Conservation (phyloP, 2,888 invertebrate genomes). For the Dryocosmus kuriphilus region DNA sequence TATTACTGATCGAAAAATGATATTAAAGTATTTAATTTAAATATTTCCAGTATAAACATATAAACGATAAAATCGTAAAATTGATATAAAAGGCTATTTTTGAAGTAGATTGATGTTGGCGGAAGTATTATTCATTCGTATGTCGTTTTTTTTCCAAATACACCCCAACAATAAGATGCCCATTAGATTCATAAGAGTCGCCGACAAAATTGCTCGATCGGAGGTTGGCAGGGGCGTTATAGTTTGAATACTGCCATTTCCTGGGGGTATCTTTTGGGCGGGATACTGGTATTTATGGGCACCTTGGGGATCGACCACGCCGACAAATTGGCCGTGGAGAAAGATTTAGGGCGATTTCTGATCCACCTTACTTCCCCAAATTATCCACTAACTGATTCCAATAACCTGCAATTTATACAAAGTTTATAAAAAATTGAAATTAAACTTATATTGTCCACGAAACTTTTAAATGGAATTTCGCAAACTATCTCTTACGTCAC, state of each 20-base stretch:
- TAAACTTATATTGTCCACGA: background rate
- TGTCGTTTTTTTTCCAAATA: slow-evolving; percentile 50
- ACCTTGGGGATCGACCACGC: slow-evolving; percentile 38
- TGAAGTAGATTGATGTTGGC: slow-evolving; percentile 22
- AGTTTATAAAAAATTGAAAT: background rate
- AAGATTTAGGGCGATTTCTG: slow-evolving; percentile 58
- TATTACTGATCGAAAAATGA: too few relatives aligned
- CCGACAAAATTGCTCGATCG: slow-evolving; percentile 61
- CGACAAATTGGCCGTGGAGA: slow-evolving; percentile 67
- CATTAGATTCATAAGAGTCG: slow-evolving; percentile 61
- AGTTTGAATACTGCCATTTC: slow-evolving; percentile 63
- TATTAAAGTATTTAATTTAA: background rate
- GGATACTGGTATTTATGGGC: slow-evolving; percentile 27
- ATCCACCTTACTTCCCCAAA: slow-evolving; percentile 60
- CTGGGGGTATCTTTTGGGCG: slow-evolving; percentile 55
- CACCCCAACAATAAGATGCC: slow-evolving; percentile 65
- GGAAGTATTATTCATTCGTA: slow-evolving; percentile 22
- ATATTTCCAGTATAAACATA: background rate
- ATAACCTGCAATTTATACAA: background rate
- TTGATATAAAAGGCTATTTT: background rate
- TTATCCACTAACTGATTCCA: slow-evolving; percentile 48
- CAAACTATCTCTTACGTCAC: too few relatives aligned
- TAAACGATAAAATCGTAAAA: background rate
- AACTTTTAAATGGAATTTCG: too few relatives aligned
- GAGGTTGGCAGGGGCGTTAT: slow-evolving; percentile 63